Conservation (phyloP, 2,113 vertebrate genomes). For the Octodon degus region DNA sequence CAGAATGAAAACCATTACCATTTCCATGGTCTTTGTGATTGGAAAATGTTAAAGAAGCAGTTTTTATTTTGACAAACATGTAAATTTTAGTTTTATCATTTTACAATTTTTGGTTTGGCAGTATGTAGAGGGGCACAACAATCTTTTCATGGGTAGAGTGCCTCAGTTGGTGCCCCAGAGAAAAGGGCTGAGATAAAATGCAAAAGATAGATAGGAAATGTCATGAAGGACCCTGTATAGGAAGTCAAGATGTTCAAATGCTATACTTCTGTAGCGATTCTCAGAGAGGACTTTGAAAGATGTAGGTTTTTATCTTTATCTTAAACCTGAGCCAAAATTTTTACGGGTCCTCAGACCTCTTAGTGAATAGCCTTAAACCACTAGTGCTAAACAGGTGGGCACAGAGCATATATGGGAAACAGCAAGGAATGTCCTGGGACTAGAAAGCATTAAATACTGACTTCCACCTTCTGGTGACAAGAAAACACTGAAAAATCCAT, state of each 20-base stretch:
- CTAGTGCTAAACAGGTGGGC: neutral
- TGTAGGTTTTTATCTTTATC: neutral
- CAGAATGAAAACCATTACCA: neutral
- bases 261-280: neutral
- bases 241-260: neutral
- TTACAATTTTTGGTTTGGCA: neutral
- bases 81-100: slow-evolving; percentile 1
- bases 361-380: neutral
- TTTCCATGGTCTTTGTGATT: neutral
- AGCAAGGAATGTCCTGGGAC: neutral
- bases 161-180: too few relatives aligned
- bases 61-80: neutral
- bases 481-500: neutral
- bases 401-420: neutral
- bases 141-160: neutral
- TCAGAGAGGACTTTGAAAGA: neutral
- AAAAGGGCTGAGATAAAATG: neutral
- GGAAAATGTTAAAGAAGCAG: neutral
- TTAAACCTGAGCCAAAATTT: neutral
- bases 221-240: neutral
- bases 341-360: neutral
- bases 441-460: neutral
- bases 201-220: neutral
- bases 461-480: neutral
- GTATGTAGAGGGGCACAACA: neutral